Evolutionary conservation across 2,888 invertebrate genomes (phyloP), one percentile per base, ranked within the genome.

Genomic region (Molanna angustata): DNA sequence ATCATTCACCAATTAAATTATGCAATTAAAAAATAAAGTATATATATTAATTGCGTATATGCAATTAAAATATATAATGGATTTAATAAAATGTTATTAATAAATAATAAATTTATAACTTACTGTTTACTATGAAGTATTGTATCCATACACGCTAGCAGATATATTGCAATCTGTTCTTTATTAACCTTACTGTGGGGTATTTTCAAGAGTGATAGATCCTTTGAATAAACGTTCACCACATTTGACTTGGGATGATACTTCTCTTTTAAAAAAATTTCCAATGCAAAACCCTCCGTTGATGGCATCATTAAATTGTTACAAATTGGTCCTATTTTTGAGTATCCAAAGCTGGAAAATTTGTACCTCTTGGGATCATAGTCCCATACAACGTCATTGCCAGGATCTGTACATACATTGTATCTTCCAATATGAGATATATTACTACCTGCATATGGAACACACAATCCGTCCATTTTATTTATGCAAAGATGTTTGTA

Each of bases 351-450:
- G n/a, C n/a, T n/a, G n/a, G n/a, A n/a, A n/a, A n/a, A n/a, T 27
- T 80, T 67, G 42, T 74, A 70, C 68, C 70, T 84, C 20, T 80
- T 73, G 0, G 86, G 84, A 67, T 87, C 83, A 62, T 86, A 97
- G 62, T 92, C 89, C 97, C 97, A 98, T 1, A 98, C 75, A 0
- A 95, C 88, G 70, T 96, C 93, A 70, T 94, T 95, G 47, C 89
- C 78, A 0, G 95, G 93, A 74, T 98, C 98, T 63, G 97, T 76
- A 64, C 88, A 89, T 0, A 89, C 85, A 42, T 87, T 84, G 60
- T 86, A 85, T 62, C 86, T 85, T 14, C 83, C 84, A 61, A 95
- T 89, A 67, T 91, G 88, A 0, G 89, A 87, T 70, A 95, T 95
- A 63, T 92, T 90, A 13, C 79, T 73, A 6, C 88, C 88, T 57